Conservation (phyloP, 1,140 invertebrate genomes). For the Panulirus ornatus region DNA sequence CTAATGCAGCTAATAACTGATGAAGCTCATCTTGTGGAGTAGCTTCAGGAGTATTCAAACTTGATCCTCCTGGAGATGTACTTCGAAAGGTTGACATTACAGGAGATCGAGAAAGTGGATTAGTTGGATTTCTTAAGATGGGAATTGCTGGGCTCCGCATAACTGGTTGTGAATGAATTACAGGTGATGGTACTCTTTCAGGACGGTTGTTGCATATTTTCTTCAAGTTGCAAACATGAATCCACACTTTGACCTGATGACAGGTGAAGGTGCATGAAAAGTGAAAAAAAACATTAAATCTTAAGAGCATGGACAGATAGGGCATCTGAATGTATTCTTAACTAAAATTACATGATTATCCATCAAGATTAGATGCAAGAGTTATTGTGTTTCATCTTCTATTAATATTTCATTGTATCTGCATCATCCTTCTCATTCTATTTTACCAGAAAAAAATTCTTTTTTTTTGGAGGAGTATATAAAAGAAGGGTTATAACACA, state of each 20-base stretch:
- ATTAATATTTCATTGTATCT: not conserved
- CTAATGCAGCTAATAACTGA: conserved; percentile 49
- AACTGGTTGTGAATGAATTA: not conserved
- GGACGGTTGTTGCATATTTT: not conserved
- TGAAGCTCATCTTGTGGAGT: conserved; percentile 38
- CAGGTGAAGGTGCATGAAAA: not conserved
- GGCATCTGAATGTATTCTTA: not conserved
- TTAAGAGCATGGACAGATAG: not conserved
- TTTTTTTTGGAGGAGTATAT: not conserved
- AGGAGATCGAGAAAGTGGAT: conserved; percentile 6
- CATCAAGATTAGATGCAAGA: not conserved
- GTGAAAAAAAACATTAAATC: not conserved
- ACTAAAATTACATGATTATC: not conserved
- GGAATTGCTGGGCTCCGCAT: conserved; percentile 14
- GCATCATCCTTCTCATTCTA: not conserved
- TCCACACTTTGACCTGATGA: conserved; percentile 60
- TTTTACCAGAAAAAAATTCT: not conserved
- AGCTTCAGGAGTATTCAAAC: conserved; percentile 4
- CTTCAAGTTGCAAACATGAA: conserved; percentile 46
- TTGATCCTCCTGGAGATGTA: conserved; percentile 26
- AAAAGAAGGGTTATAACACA: not conserved
- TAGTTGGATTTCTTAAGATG: conserved; percentile 20
- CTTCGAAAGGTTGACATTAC: not conserved
- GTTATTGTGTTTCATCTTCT: not conserved
- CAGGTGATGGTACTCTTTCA: conserved; percentile 1